Evolutionary conservation across 2,797 vertebrate genomes (phyloP), one percentile per base, ranked within the genome.

Genomic region (Centroberyx gerrardi): DNA sequence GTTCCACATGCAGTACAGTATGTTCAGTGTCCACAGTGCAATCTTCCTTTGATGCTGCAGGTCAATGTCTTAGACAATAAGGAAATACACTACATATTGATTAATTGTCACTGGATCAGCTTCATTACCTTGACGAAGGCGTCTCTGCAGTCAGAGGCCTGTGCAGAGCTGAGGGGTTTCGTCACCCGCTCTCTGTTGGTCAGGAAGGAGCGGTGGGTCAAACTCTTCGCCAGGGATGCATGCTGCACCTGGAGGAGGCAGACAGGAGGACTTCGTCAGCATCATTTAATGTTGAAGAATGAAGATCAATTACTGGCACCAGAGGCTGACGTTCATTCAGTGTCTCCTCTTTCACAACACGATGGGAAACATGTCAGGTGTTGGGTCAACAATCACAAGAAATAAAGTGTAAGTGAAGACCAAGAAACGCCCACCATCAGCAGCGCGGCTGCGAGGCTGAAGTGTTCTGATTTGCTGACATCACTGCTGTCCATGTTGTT

Each of bases 81-180:
- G 73, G 77, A 86, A 81, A 36, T 51, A 8, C 0, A 12, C 1
- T 9, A 8, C 14, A n/a, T 17, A 27, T 0, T 40, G 65, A 42
- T 74, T 75, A 70, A 38, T 29, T 0, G 14, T 17, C 56, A 10
- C 2, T 3, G 18, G 1, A 18, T 48, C 5, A 1, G 29, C 7
- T 36, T 72, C 9, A 1, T 72, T 80, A 99, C 98, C 98, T 99
- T 99, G 84, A 96, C 96, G 48, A 99, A 95, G 63, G 97, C 97
- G 6, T 99, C 97, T 81, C 96, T 96, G 52, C 96, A 95, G 85
- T 96, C 95, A 0, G 93, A 82, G 3, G 98, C 97, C 92, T 99
- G 96, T 10, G 85, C 56, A 0, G 91, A 42, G 38, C 93, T 97
- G 72, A 99, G 93, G 10, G 97, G 95, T 77, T 95, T 98, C 61